Conservation (phyloP, 2,113 vertebrate genomes). For the Poeciliopsis occidentalis region DNA sequence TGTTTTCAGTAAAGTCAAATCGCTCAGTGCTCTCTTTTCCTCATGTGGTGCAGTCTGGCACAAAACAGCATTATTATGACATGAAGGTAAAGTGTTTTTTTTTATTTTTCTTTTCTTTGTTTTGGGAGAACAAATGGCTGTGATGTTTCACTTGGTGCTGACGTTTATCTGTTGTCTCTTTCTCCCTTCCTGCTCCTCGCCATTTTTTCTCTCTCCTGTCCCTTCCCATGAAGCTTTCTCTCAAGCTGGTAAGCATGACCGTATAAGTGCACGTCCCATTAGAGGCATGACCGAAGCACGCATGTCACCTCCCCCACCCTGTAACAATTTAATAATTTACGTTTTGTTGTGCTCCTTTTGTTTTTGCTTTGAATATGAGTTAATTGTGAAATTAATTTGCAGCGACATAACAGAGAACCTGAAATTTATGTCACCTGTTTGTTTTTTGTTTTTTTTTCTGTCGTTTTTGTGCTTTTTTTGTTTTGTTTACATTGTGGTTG, state of each 20-base stretch:
- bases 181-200: conserved; percentile 60
- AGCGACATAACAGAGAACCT: conserved; percentile 54
- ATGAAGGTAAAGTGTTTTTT: conserved; percentile 2
- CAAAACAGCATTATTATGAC: conserved; percentile 8
- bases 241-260: conserved; percentile 99
- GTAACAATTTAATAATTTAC: conserved; percentile 69
- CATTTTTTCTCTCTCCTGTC: conserved; percentile 70
- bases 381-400: conserved; percentile 35
- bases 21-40: conserved; percentile 47
- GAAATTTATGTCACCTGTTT: conserved; percentile 57
- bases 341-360: conserved; percentile 33
- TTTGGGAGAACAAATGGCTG: conserved; percentile 36
- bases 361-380: conserved; percentile 22
- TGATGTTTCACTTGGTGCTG: conserved; percentile 60
- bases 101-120: not conserved
- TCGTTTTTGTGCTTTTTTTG: conserved; percentile 18
- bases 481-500: conserved; percentile 62
- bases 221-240: conserved; percentile 94
- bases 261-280: conserved; percentile 60
- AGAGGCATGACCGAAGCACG: conserved; percentile 78
- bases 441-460: conserved; percentile 67
- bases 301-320: conserved; percentile 74
- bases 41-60: conserved; percentile 68
- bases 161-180: conserved; percentile 71
- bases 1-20: not conserved